Evolutionary conservation across 2,888 invertebrate species (phyloP), one percentile per base, ranked within the genome.

Genomic region (Gibbula magus): DNA sequence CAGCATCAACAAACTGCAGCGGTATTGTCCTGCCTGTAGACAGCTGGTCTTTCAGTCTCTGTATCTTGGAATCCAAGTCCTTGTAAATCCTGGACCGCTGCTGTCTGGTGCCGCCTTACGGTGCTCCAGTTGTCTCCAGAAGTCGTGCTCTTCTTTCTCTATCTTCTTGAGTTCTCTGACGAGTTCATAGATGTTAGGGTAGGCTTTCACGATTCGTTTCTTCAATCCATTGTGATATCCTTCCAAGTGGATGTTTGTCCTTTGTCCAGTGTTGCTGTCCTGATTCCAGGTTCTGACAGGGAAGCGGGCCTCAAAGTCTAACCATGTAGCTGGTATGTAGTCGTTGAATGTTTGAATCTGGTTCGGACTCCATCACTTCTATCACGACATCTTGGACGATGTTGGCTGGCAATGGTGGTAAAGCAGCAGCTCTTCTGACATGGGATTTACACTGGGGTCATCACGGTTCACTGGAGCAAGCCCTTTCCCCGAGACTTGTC

Each of bases 281-380:
- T 56, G 56, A 20, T 56, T 56, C 56, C 56, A 56, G n/a, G n/a
- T 56, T 56, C 56, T 56, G 56, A 70, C 70, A 18, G 39, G 70
- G 10, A 29, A 70, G n/a, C 7, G 32, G 70, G 32, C 32, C 8
- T 61, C 61, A n/a, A 16, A 61, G 10, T 10, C 10, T 20, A 70
- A 8, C 32, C 70, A 32, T 5, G 70, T 32, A 16, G 70, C 4
- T 70, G 70, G 25, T 16, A 70, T 70, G 39, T 70, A 70, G 32
- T 70, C 70, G 39, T 16, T 29, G 70, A 70, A 70, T 5, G n/a
- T 18, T 35, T 35, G 32, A n/a, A 35, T 39, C 70, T 70, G 25
- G 39, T 70, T n/a, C 32, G 8, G 16, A 18, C 35, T 70, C 70
- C 70, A 32, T 32, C 10, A 32, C 39, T 13, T 70, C 32, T 1